Evolutionary conservation across 2,113 vertebrate genomes (phyloP), one percentile per base, ranked within the genome.

Genomic region (Carlito syrichta): DNA sequence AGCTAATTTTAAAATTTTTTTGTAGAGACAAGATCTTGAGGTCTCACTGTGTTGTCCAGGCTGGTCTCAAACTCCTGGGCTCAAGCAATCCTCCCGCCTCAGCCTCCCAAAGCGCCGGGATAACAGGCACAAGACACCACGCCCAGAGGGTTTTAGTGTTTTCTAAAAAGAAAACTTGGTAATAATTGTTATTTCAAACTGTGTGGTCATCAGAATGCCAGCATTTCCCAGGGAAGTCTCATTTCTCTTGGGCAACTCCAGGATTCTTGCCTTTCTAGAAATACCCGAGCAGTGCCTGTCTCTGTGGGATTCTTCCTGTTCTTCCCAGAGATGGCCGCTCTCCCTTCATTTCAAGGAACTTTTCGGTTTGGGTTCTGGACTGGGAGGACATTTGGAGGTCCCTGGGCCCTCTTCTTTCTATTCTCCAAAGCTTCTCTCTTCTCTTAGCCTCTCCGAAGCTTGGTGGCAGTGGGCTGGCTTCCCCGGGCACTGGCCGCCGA

Each of bases 281-380:
- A 98, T 98, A 99, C 98, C 99, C 99, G 78, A 4, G 98, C 97
- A 98, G 99, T 99, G 98, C 2, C 99, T 98, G 2, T 99, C 99
- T 99, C 99, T 98, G 99, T 98, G 94, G 98, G 98, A 94, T 99
- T 99, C 96, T 98, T 84, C 97, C 97, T 99, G 98, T 98, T 98
- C 98, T 96, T 98, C 97, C 98, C 98, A 98, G 99, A 97, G 97
- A 97, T 92, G 96, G 62, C 95, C 95, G 97, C 83, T 98, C 98
- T 86, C 94, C 98, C 97, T 99, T 99, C 9, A n/a, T 74, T 74
- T 78, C 22, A 8, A 71, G 69, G 23, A 25, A 12, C 62, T n/a
- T 27, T 30, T 4, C 23, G 38, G 10, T 52, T 68, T 58, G 74
- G 38, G 8, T 40, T 89, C 35, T 40, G 8, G 35, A n/a, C 3